Evolutionary conservation across 2,113 vertebrate genomes (phyloP), one percentile per base, ranked within the genome.

Genomic region (Cervus canadensis): DNA sequence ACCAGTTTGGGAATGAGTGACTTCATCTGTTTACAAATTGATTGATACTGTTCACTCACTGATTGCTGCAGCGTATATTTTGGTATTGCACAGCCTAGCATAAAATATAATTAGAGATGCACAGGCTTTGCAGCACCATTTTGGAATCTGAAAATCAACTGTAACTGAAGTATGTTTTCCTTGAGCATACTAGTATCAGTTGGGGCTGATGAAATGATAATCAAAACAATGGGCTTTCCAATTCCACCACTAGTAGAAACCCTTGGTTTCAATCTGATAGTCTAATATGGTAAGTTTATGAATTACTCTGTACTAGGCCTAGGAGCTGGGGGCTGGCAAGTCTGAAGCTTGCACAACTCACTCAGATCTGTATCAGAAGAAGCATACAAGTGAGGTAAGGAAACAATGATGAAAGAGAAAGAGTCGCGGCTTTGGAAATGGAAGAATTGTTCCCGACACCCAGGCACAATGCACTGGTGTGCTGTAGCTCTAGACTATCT

Each of bases 11-110:
- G 99, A 99, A 98, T 99, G 99, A 99, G 98, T 98, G 99, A 99
- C 99, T 99, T 99, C 99, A 99, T 99, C 99, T 99, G 99, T 99
- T 99, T 99, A 99, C 99, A 99, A 99, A 99, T 99, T 99, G 99
- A 99, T 99, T 99, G 99, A 99, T 99, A 99, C 98, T 97, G 99
- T 99, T 99, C 99, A 99, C 99, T 99, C 99, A 96, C 99, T 99
- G 99, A 99, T 99, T 99, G 98, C 99, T 98, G 98, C 96, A 94
- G 98, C 98, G 98, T 98, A 98, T 98, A 99, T 99, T 99, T 98
- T 98, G 97, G 99, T 99, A 99, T 99, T 98, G 98, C 99, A 99
- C 98, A 99, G 98, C 98, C 99, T 99, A 99, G 98, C 99, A 99
- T 99, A 99, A 99, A 99, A 99, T 99, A 99, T 99, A 99, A 99